phyloP scores from a whole-genome alignment of 2,797 vertebrate species.

The Myotis findleyi region DNA sequence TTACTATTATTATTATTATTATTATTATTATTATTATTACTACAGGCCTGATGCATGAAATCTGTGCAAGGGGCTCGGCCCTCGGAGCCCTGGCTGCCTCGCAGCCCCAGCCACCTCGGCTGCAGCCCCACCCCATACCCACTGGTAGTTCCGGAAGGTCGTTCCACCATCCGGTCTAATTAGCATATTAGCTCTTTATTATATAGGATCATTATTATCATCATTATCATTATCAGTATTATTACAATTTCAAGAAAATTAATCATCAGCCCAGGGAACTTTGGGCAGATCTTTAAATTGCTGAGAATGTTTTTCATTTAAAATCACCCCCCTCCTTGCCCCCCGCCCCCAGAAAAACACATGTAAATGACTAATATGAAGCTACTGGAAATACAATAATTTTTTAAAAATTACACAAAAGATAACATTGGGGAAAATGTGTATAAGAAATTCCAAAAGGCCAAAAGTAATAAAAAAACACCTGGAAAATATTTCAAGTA shows the following conservation, averaged over 20 bases:
- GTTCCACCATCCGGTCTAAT: too few species aligned
- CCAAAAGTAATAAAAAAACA: neutral
- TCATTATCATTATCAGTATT: too few species aligned
- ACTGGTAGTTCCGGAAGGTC: too few species aligned
- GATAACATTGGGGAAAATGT: neutral
- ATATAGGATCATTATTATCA: too few species aligned
- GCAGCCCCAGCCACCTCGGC: too few species aligned
- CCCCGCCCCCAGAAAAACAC: neutral
- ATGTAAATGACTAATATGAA: neutral
- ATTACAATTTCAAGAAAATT: constrained; percentile 1
- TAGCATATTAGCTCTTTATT: too few species aligned
- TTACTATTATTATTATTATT: neutral
- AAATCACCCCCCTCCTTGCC: neutral
- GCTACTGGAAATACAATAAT: neutral
- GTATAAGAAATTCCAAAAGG: neutral
- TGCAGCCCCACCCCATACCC: too few species aligned
- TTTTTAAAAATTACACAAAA: neutral
- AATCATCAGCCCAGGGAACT: neutral
- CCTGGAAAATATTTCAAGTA: neutral
- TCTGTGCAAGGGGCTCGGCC: too few species aligned
- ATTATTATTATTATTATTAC: too few species aligned
- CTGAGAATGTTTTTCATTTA: neutral
- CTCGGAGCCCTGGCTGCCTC: too few species aligned
- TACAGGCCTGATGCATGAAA: too few species aligned
- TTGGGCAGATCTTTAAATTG: neutral